A percentile compares a stretch with the other conserved stretches of the same genome.
phyloP scores from a whole-genome alignment of 2,113 vertebrate genomes.

The Cavia porcellus region DNA sequence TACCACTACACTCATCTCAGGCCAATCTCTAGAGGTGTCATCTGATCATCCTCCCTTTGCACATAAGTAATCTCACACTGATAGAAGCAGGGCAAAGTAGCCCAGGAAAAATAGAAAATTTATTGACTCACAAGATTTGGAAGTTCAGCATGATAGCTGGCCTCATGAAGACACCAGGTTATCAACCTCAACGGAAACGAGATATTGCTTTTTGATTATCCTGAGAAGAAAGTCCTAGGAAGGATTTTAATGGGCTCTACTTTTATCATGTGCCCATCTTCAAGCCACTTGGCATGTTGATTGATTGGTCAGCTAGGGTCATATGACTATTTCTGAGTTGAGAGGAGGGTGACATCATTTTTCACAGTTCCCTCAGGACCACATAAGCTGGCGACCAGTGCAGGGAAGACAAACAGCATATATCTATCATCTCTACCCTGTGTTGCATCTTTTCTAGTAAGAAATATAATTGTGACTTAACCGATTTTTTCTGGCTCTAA shows the following conservation, averaged over 20 bases:
- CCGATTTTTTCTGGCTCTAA: neutral
- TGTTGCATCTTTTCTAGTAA: neutral
- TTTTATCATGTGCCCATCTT: neutral
- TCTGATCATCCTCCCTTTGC: neutral
- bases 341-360: neutral
- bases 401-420: neutral
- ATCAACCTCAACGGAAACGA: neutral
- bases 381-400: neutral
- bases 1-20: neutral
- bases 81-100: neutral
- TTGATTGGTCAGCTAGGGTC: constrained; percentile 3
- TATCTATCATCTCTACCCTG: neutral
- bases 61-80: neutral
- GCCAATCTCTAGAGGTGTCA: neutral
- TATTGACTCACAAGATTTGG: neutral
- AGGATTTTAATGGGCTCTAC: neutral
- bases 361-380: neutral
- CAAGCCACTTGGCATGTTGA: neutral
- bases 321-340: neutral
- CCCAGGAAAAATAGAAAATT: neutral
- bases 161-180: neutral
- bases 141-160: neutral
- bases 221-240: neutral
- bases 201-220: neutral
- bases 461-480: neutral